Conservation (phyloP, 2,797 vertebrate genomes). For the Platalea minor region DNA sequence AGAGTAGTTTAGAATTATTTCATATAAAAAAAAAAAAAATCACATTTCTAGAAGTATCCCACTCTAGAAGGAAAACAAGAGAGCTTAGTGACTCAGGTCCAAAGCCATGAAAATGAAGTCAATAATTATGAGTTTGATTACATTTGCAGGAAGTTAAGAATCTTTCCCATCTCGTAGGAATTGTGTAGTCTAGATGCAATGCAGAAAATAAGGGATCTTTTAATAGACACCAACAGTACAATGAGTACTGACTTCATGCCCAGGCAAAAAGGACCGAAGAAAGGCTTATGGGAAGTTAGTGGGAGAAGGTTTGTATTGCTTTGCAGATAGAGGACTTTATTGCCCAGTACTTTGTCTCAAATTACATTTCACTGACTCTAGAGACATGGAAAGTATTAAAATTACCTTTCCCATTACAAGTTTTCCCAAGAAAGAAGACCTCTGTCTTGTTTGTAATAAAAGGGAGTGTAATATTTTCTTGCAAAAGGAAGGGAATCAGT, state of each 20-base stretch:
- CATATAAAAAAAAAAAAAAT: background rate
- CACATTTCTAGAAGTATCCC: background rate
- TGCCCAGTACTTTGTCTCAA: background rate
- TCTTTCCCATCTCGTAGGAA: background rate
- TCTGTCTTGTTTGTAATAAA: background rate
- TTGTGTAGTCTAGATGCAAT: background rate
- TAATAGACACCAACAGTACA: background rate
- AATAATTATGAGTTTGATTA: background rate
- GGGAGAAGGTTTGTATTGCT: background rate
- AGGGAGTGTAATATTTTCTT: conserved; percentile 2
- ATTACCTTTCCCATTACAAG: background rate
- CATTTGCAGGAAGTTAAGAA: background rate
- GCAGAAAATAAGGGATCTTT: background rate
- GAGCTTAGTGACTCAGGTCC: background rate
- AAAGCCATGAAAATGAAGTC: background rate
- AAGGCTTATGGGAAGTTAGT: background rate
- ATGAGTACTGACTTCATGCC: background rate
- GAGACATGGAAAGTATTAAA: background rate
- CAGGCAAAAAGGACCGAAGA: background rate
- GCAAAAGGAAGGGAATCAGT: conserved; percentile 20
- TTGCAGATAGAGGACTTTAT: background rate
- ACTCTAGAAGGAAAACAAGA: background rate
- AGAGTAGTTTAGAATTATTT: background rate
- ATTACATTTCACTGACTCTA: background rate
- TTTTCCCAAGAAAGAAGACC: background rate